Base-by-base conservation (phyloP, 2,113 vertebrate species). In the Perognathus longimembris region DNA sequence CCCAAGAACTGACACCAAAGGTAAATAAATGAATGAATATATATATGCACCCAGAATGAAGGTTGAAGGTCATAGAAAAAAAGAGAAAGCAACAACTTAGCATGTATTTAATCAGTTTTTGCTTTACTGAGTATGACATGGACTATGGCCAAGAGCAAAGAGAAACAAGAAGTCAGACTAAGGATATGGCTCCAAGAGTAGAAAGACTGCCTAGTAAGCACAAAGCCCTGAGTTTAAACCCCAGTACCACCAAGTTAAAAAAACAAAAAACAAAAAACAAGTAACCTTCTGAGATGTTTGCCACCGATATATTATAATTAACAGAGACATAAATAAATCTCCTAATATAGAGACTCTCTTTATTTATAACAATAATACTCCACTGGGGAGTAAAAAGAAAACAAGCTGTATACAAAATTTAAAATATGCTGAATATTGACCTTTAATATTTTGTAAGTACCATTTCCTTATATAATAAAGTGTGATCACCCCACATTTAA, bases 401-500 rank as follows among this genome's bases (percentile, higher is more conserved):
- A 54, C 14, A 54, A 45, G 11, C 6, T 7, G 12, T 54, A 54
- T 54, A 54, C 50, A 76, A 89, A 90, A 82, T 91, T 67, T 91
- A 0, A 91, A 0, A 18, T 9, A 92, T 38, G 54, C 3, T 76
- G 40, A 90, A 9, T 32, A 83, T 17, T 70, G 67, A 59, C 38
- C 8, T 81, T 54, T 28, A 89, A 22, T 32, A 32, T 14, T 42
- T 57, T 78, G 69, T 71, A 36, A 82, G 92, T 30, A 36, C 2
- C 61, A 73, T 85, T 92, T 93, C 17, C 50, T 54, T 90, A 71
- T 91, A 45, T 79, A 67, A 45, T 15, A 21, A 36, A 54, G 17
- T 54, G 2, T 79, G 66, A 76, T 54, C 8, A 26, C 20, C 40
- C 36, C 42, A 78, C 63, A n/a, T 28, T 40, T 63, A 6, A 75